Base-by-base conservation (phyloP, 2,113 vertebrate genomes). In the Nannospalax galili region DNA sequence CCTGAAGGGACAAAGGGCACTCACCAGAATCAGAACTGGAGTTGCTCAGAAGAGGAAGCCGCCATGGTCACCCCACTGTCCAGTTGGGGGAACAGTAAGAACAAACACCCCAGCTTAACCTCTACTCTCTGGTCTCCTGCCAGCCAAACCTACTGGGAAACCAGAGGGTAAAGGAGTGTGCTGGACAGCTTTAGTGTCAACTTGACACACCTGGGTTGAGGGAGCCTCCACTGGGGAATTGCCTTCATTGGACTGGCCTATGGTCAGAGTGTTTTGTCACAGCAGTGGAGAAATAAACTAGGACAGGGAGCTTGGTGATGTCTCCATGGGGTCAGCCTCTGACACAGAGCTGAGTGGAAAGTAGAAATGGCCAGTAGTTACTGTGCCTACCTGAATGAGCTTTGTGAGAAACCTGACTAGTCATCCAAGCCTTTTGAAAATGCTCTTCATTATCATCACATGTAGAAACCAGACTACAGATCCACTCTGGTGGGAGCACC, bases 401-500 rank as follows among this genome's bases (percentile, higher is more conserved):
- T 52, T 6, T 52, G 35, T 52, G 90, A 93, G 94, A 96, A n/a
- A 88, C 35, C 16, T 65, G 73, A 92, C 72, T 72, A 69, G 60
- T 62, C 69, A 84, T 64, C 82, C 80, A 26, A 94, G 73, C 88
- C 87, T 86, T 95, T 73, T 9, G 69, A 72, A 95, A 65, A 81
- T 11, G 45, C 87, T 48, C 73, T 82, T 60, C 37, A 26, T 78
- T 73, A n/a, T 56, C 28, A 75, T 73, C 90, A 11, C 52, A 35
- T 22, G 84, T 37, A 35, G 73, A 80, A 70, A 17, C 42, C 0
- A 17, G n/a, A 35, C 3, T 3, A n/a, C 72, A 81, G 74, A 69
- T 67, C 75, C 7, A 1, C 84, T 15, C 35, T 24, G 52, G 80
- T 19, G 52, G 48, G 60, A 67, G 24, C 30, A 45, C 28, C 6